A percentile compares a stretch with the other conserved stretches of the same genome.
Conservation (phyloP, 1,140 invertebrate species). For the Drosophila lacteicornis region DNA sequence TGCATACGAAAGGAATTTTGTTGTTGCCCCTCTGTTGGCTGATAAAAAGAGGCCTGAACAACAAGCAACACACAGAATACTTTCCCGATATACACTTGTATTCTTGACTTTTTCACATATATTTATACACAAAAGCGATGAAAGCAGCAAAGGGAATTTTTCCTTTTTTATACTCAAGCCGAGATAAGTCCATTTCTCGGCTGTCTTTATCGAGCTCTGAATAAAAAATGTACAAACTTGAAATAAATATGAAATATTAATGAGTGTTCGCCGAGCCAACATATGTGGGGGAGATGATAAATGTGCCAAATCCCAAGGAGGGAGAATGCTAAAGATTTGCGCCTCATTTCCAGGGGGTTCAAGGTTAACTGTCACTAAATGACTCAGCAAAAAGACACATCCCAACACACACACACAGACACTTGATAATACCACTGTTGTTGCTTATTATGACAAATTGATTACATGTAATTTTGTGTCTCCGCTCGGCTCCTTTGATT, state of each 20-base stretch:
- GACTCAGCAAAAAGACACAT: constrained; percentile 41
- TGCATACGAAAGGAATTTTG: constrained; percentile 26
- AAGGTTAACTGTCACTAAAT: constrained; percentile 57
- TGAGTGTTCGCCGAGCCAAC: constrained; percentile 13
- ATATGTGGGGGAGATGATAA: constrained; percentile 37
- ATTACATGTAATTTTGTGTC: constrained; percentile 61
- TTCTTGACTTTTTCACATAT: constrained; percentile 35
- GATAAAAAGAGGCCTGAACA: constrained; percentile 48
- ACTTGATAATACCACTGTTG: not conserved
- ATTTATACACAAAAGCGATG: constrained; percentile 25
- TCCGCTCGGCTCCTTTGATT: constrained; percentile 41
- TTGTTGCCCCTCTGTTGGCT: constrained; percentile 5
- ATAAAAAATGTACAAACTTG: constrained; percentile 37
- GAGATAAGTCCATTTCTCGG: constrained; percentile 41
- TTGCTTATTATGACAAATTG: constrained; percentile 61
- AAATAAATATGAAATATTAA: constrained; percentile 60
- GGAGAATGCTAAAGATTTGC: constrained; percentile 40
- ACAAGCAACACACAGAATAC: constrained; percentile 31
- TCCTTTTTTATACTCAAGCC: constrained; percentile 11
- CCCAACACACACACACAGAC: constrained; percentile 3
- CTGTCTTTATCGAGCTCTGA: constrained; percentile 43
- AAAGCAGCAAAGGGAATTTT: constrained; percentile 18
- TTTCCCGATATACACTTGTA: constrained; percentile 26
- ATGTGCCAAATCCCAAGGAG: constrained; percentile 16
- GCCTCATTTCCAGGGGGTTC: constrained; percentile 42